Evolutionary conservation across 2,113 vertebrate genomes (phyloP).

Genomic region (Lasiurus borealis): DNA sequence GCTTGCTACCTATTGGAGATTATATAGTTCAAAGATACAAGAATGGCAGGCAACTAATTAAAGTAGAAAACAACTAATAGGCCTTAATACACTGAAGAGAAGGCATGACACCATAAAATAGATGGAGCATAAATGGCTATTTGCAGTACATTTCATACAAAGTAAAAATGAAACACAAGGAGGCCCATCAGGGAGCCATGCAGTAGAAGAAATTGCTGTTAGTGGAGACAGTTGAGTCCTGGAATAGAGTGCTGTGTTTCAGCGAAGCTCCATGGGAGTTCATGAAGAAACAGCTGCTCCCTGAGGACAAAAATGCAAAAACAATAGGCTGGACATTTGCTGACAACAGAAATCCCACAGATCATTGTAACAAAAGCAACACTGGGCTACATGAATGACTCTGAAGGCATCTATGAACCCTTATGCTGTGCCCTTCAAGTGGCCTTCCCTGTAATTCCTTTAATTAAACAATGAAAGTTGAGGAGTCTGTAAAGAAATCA

Average conservation of each 20-base stretch:
- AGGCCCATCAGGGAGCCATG: constrained; percentile 83
- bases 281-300: constrained; percentile 70
- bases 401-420: not conserved
- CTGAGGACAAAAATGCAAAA: constrained; percentile 72
- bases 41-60: constrained; percentile 82
- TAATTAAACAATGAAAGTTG: constrained; percentile 32
- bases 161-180: constrained; percentile 83
- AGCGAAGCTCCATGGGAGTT: constrained; percentile 66
- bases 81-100: constrained; percentile 81
- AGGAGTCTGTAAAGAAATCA: constrained; percentile 66
- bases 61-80: constrained; percentile 84
- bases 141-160: constrained; percentile 83
- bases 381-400: not conserved
- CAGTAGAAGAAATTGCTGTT: constrained; percentile 71
- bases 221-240: constrained; percentile 76
- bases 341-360: constrained; percentile 49
- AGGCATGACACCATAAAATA: constrained; percentile 74
- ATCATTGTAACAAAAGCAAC: constrained; percentile 1
- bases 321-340: constrained; percentile 64
- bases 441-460: constrained; percentile 50
- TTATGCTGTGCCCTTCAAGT: constrained; percentile 46
- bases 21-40: constrained; percentile 72
- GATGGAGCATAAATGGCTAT: constrained; percentile 81
- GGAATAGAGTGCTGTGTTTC: constrained; percentile 65
- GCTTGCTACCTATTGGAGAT: constrained; percentile 68